Percentiles rank a stretch among this genome's conserved stretches.
These are phyloP conservation scores for Papilio protenor DNA, from an alignment of 2,888 invertebrate species.

Conservation along the genomic window DNA sequence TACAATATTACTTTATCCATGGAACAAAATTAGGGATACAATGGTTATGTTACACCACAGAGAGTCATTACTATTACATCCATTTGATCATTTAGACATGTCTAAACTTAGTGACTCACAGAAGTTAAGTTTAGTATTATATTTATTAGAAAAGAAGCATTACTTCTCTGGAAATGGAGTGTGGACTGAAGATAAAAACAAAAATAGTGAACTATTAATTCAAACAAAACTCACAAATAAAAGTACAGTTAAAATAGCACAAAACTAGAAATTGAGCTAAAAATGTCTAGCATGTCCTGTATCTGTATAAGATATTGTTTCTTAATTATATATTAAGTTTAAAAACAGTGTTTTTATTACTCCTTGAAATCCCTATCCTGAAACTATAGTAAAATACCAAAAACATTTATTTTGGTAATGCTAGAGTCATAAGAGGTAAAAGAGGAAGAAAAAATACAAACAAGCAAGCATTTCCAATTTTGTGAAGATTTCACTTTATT, in stretches of 20 bases:
- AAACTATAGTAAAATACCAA: not conserved
- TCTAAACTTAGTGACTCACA: slow-evolving; percentile 64
- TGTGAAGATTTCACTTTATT: too few relatives aligned
- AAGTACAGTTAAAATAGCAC: slow-evolving; percentile 16
- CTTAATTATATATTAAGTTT: not conserved
- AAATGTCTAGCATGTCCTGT: not conserved
- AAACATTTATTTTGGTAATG: too few relatives aligned
- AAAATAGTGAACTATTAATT: slow-evolving; percentile 45
- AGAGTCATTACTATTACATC: slow-evolving; percentile 43
- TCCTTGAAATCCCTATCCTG: not conserved
- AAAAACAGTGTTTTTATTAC: not conserved
- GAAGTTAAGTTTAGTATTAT: slow-evolving; percentile 72
- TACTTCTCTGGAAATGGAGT: slow-evolving; percentile 80
- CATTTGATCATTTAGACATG: slow-evolving; percentile 62
- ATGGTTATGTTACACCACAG: slow-evolving; percentile 54
- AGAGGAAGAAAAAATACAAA: too few relatives aligned
- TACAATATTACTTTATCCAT: slow-evolving; percentile 75
- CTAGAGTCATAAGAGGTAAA: too few relatives aligned
- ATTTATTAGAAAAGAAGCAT: slow-evolving; percentile 76
- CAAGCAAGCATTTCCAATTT: too few relatives aligned
- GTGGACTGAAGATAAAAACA: slow-evolving; percentile 74
- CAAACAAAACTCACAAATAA: slow-evolving; percentile 21
- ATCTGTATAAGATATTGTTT: not conserved
- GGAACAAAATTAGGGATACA: slow-evolving; percentile 69
- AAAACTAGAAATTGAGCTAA: not conserved